Evolutionary conservation across 2,888 invertebrate genomes (phyloP), one percentile per base, ranked within the genome.

Genomic region (Meloe dianella): DNA sequence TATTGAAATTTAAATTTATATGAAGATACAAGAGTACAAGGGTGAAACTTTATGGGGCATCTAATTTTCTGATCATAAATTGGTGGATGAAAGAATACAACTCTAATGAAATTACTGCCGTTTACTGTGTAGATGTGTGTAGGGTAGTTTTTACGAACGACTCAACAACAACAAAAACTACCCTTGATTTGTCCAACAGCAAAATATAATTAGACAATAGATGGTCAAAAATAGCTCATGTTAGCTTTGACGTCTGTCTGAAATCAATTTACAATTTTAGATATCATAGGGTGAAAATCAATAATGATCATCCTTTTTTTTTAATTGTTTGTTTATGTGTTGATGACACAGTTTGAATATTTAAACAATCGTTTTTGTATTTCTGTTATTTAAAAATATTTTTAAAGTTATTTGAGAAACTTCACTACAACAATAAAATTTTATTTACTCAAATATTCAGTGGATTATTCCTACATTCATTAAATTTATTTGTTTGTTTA

Each of bases 1-100:
- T 58, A 20, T 35, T 32, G 32, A 12, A 58, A 20, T 32, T 20
- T 20, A 58, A 30, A n/a, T 58, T 32, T 32, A 32, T 12, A 22
- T 8, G 2, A 17, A 5, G 41, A 10, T 8, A 47, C 8, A 47
- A 20, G 5, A 22, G 30, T 58, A 58, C 10, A 32, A 30, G 30
- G 20, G 30, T 14, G 20, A n/a, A 29, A 58, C 10, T 58, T 58
- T 58, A 58, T 32, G 58, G 22, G 58, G 58, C 58, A 35, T 35
- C 58, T 58, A 58, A 58, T 58, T 58, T 58, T 20, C 29, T 58
- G 58, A 32, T 32, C 58, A 35, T 58, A 58, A 58, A 58, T 58
- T 58, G 3, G 58, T 35, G 17, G 17, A 30, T n/a, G n/a, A 35
- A 14, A 58, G n/a, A 58, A 22, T 58, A 22, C 17, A 30, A 22